Evolutionary conservation across 2,113 vertebrate genomes (phyloP), one percentile per base, ranked within the genome.

Genomic region (Odocoileus virginianus): DNA sequence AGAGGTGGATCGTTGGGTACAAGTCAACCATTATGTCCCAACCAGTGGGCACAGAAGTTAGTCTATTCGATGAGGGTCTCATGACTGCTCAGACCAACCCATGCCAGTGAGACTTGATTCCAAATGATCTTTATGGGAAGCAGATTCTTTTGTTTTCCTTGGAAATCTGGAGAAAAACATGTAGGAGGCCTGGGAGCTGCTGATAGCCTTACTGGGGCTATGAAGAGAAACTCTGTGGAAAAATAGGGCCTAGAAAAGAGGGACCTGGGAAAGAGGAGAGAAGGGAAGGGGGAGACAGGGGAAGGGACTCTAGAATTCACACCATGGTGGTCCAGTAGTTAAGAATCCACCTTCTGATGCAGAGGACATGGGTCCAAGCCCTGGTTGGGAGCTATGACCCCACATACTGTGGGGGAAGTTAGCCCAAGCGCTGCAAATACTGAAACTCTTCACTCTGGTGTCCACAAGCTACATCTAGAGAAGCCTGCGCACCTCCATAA

Each of bases 161-260:
- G 64, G 30, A 64, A 95, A 94, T 14, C 16, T 43, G 2, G 60
- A 83, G 43, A 45, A 61, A 94, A 60, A 25, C 6, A 2, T 1
- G 0, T 1, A 55, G 12, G 13, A 55, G 12, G 13, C 16, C 11
- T 47, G 64, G 21, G 58, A 58, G 17, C 7, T 76, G 16, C 40
- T 36, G 14, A 71, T 54, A 7, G 11, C 1, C 1, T 0, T 33
- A 1, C 28, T 11, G 36, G 28, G 6, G 28, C 28, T 40, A 7
- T 25, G 14, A 84, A 74, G n/a, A 64, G 2, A 58, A 15, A 55
- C 3, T 14, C 13, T 21, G 7, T 1, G 12, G 61, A 89, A 57
- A 4, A 19, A 52, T 27, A 67, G 43, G 83, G 21, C 3, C 27
- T 28, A 21, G n/a, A 57, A n/a, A 60, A 12, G n/a, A 84, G 6